These are phyloP conservation scores for Brachynemurus nebulosus DNA, from an alignment of 2,888 invertebrate genomes.

Conservation along the genomic window DNA sequence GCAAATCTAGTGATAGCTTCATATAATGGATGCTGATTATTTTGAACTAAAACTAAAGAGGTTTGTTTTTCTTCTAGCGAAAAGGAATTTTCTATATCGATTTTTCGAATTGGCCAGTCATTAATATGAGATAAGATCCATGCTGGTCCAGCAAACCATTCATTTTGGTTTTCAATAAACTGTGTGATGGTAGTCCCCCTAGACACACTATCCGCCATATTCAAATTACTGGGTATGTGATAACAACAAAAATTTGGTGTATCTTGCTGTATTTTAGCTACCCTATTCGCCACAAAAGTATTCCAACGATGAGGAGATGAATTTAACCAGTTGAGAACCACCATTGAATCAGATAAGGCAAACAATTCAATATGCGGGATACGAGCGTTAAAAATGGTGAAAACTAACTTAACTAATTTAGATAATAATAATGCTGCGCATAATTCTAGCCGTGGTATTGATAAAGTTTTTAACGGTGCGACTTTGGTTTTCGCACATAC, in stretches of 20 bases:
- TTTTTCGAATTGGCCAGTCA: background rate
- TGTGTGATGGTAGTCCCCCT: background rate
- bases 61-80: too few relatives aligned
- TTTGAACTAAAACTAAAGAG: too few relatives aligned
- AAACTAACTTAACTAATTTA: background rate
- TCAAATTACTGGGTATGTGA: background rate
- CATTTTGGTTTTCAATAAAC: background rate
- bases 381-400: background rate
- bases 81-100: too few relatives aligned
- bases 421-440: background rate
- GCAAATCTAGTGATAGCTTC: background rate
- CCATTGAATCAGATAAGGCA: background rate
- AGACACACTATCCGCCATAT: constrained; percentile 8
- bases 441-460: constrained; percentile 5
- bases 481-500: background rate
- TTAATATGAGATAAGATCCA: background rate
- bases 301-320: constrained; percentile 15
- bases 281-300: constrained; percentile 17
- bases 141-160: background rate
- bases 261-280: constrained; percentile 10
- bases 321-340: background rate
- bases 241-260: constrained; percentile 3
- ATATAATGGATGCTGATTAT: too few relatives aligned
- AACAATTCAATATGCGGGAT: too few relatives aligned
- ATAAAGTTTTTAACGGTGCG: background rate